Percentiles rank a stretch among this genome's conserved stretches.
Conservation (phyloP, 2,797 vertebrate genomes). For the Intellagama lesueurii region DNA sequence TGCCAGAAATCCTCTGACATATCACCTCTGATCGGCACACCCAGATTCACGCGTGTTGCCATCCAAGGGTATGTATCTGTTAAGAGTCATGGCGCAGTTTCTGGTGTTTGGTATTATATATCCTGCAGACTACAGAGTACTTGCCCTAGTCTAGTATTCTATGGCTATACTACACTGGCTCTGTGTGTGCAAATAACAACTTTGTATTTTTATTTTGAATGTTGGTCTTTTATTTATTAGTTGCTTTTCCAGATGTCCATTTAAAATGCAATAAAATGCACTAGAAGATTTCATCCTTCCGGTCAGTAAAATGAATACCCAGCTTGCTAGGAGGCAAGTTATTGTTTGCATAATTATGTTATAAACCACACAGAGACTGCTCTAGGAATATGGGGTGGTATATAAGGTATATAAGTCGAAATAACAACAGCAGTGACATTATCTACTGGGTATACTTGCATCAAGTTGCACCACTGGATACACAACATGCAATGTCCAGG, state of each 20-base stretch:
- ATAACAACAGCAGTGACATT: no score
- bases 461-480: no score
- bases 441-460: no score
- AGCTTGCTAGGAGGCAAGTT: no score
- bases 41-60: conserved; percentile 94
- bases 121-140: not conserved
- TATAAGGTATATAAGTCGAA: no score
- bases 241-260: not conserved
- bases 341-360: no score
- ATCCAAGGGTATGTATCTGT: conserved; percentile 80
- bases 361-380: not conserved
- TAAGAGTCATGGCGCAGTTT: not conserved
- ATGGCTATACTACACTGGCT: no score
- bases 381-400: no score
- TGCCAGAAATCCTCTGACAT: no score
- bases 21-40: conserved; percentile 82
- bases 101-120: not conserved
- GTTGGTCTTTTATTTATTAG: not conserved
- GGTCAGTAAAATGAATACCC: no score
- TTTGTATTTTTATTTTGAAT: not conserved
- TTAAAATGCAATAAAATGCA: not conserved
- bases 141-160: no score
- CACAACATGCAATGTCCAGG: no score
- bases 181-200: not conserved
- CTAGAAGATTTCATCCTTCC: not conserved